Base-by-base conservation (phyloP, 2,888 invertebrate genomes). In the Cryptocheilus praepositus region DNA sequence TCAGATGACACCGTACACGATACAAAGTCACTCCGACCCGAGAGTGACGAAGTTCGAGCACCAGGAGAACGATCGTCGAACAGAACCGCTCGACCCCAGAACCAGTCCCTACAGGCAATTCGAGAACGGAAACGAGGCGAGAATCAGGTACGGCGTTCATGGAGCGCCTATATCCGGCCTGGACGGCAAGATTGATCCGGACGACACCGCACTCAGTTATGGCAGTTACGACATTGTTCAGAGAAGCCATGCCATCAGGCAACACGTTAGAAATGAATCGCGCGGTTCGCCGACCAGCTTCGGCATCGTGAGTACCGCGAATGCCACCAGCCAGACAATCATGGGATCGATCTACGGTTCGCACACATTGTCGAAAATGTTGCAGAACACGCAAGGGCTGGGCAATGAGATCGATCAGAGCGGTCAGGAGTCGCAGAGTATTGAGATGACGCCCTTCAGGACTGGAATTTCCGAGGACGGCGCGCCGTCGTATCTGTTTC, bases 271-370 rank as follows among this genome's bases (percentile, higher is more conserved):
- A 36, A 83, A 81, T 64, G 84, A 85, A 7, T 70, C 81, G 0
- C 74, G 77, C 59, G 70, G 76, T 0, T 67, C 79, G 1, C 55
- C 66, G 2, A 71, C 57, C 57, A 73, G 67, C 46, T 83, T 76
- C 66, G 49, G 49, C 49, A 16, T 18, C 18, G 16, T 18, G n/a
- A 49, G 49, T 16, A 49, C 49, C 49, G 36, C 36, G 36, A 80
- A 77, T 59, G 61, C 80, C 43, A 73, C 79, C 4, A 77, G 80
- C 19, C 79, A 83, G 45, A 82, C 79, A 0, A 81, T 84, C 43
- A 81, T 83, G 76, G 84, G 83, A 28, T 82, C 86, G 8, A 83
- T 86, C 51, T 87, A 85, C 65, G 82, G 81, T 0, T 72, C 81
- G 5, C 83, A 83, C 62, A 76, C 79, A 8, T 59, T 79, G 3